phyloP scores from a whole-genome alignment of 2,113 vertebrate genomes.

The Apteryx mantelli region DNA sequence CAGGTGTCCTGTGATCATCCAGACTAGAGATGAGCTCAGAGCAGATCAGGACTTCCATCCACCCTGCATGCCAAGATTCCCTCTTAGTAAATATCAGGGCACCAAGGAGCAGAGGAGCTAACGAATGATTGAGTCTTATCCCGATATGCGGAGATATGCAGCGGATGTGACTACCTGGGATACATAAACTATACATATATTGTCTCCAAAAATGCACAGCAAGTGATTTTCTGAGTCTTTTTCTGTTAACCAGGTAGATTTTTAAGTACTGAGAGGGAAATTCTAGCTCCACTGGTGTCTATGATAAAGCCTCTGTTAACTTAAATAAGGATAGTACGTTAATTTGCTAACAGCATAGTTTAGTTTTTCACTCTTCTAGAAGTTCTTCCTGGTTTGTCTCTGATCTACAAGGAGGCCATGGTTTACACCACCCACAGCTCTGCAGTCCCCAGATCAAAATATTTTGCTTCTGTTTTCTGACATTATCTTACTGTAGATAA shows the following conservation, averaged over 20 bases:
- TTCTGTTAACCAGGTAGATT: not conserved
- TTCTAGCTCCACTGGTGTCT: not conserved
- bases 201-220: not conserved
- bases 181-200: not conserved
- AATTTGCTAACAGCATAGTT: constrained; percentile 1
- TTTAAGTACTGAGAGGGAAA: not conserved
- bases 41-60: not conserved
- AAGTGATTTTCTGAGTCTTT: not conserved
- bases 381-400: constrained; percentile 44
- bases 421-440: constrained; percentile 64
- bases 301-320: not conserved
- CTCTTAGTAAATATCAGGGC: not conserved
- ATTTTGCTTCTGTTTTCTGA: constrained; percentile 70
- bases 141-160: not conserved
- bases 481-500: constrained; percentile 57
- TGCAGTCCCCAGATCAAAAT: constrained; percentile 67
- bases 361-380: constrained; percentile 18
- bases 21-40: not conserved
- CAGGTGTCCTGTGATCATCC: not conserved
- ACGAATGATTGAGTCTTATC: not conserved
- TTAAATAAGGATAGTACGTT: not conserved
- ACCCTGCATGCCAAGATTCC: not conserved
- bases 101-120: not conserved
- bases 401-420: constrained; percentile 46
- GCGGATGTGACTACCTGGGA: not conserved